Evolutionary conservation across 2,113 vertebrate species (phyloP).

Genomic region (Aspiorhynchus laticeps): DNA sequence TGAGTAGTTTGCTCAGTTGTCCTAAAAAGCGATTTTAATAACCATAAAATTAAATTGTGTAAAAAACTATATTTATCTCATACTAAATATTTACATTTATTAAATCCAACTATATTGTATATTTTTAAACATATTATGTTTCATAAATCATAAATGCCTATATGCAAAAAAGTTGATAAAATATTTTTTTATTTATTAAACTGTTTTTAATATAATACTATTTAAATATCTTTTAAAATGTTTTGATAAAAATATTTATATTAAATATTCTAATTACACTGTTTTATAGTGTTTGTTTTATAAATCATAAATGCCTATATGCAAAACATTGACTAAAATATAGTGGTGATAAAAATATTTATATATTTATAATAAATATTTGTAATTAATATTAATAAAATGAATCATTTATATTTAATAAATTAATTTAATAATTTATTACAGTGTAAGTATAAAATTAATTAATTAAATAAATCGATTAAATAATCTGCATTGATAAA

Average conservation of each 20-base stretch:
- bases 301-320: neutral
- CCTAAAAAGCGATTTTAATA: neutral
- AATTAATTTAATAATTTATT: no score
- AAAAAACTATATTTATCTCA: neutral
- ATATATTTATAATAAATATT: no score
- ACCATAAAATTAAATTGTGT: neutral
- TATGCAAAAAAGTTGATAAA: no score
- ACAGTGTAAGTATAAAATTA: no score
- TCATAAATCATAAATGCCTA: neutral
- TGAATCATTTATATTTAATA: no score
- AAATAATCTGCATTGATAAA: neutral
- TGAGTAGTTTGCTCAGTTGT: neutral
- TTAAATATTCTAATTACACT: no score
- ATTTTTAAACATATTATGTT: neutral
- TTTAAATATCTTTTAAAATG: no score
- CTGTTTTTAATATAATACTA: no score
- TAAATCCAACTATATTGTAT: neutral
- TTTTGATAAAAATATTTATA: no score
- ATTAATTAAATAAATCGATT: no score
- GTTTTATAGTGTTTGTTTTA: neutral
- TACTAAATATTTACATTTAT: neutral
- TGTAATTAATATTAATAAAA: no score
- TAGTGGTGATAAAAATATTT: neutral
- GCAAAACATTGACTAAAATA: neutral
- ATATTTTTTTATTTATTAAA: no score